These are phyloP conservation scores for Hemichromis elongatus DNA, from an alignment of 2,113 vertebrate species.

Conservation along the genomic window DNA sequence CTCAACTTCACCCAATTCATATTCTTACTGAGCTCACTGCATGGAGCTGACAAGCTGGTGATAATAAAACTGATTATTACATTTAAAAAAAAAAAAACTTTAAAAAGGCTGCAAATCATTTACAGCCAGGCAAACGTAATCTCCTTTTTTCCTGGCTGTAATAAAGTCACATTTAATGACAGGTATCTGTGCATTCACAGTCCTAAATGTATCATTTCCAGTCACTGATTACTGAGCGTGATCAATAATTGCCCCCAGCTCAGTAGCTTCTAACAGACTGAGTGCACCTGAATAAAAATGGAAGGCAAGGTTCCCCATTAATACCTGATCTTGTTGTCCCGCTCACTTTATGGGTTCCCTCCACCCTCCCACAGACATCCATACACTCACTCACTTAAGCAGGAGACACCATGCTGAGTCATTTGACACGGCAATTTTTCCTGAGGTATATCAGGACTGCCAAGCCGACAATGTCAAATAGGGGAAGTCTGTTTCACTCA, in stretches of 20 bases:
- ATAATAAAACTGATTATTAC: accelerated
- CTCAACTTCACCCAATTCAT: background rate
- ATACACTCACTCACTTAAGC: background rate
- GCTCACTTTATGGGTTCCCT: background rate
- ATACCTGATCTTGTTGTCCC: slow-evolving; percentile 15
- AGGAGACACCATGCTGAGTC: slow-evolving; percentile 35
- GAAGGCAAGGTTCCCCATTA: slow-evolving; percentile 1
- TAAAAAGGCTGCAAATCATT: background rate
- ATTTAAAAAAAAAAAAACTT: background rate
- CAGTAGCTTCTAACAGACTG: background rate
- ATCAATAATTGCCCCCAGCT: slow-evolving; percentile 32
- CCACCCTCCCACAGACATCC: background rate
- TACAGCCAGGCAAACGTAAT: background rate
- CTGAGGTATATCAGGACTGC: slow-evolving; percentile 26
- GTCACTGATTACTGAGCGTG: slow-evolving; percentile 30
- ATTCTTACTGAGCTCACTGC: background rate
- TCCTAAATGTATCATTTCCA: slow-evolving; percentile 19
- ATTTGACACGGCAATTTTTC: slow-evolving; percentile 34
- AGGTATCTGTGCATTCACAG: background rate
- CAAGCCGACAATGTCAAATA: slow-evolving; percentile 40
- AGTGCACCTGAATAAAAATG: slow-evolving; percentile 19
- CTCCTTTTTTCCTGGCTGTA: background rate
- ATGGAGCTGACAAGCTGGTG: background rate
- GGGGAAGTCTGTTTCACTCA: background rate
- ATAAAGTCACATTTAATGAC: background rate